Base-by-base conservation (phyloP, 2,797 vertebrate genomes). In the Phaenicophaeus curvirostris region DNA sequence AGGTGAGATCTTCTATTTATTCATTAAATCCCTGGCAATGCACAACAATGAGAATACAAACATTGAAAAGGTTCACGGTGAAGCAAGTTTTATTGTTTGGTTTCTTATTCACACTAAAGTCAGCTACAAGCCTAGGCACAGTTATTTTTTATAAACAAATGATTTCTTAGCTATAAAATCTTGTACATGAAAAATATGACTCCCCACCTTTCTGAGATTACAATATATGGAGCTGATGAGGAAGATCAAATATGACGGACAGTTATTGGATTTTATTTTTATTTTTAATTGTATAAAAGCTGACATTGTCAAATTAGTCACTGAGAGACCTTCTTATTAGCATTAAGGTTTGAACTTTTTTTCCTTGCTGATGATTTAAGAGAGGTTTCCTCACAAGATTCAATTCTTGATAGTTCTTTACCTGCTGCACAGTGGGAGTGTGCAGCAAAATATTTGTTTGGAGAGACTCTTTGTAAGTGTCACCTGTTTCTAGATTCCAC, bases 371-470 rank as follows among this genome's bases (percentile, higher is more conserved):
- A 10, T 62, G 27, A 31, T 42, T 7, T 20, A 66, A 74, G 31
- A 37, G 28, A 65, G 20, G 4, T 20, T 78, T 55, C 10, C 35
- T 63, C 27, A 76, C n/a, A 86, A 89, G 90, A 68, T 65, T 30
- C 21, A 15, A 4, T 27, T 77, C 18, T 57, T 59, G 12, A 5
- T 50, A 37, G 51, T 42, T 30, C 24, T 9, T 76, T 48, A 68
- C 33, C 3, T 46, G 6, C 28, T 57, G 9, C 5, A 7, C 42
- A 33, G 54, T 12, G 8, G 31, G 31, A 13, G 11, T 19, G 4
- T 37, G 33, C 82, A 50, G 20, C 0, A 0, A 80, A 39, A 5
- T 7, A 11, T 10, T 15, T 67, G 11, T 59, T 77, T 39, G 67
- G 53, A 74, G 28, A 71, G 0, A 57, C 24, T 9, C 44, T 75